Percentiles rank a stretch among this genome's conserved stretches.
phyloP scores from a whole-genome alignment of 2,888 invertebrate species.

The Cerastoderma edule region DNA sequence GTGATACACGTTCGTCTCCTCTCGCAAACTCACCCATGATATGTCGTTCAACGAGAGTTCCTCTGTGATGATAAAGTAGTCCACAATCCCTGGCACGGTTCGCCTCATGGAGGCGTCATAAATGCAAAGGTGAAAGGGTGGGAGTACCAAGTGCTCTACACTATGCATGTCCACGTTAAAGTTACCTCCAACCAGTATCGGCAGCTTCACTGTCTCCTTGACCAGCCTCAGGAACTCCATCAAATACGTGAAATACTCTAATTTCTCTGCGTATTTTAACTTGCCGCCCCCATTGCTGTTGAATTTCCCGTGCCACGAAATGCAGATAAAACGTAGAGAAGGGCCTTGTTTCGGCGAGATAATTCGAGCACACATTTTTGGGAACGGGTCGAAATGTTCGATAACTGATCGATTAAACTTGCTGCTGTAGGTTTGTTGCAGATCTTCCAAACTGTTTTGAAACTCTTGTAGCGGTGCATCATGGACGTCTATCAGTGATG shows the following conservation, averaged over 20 bases:
- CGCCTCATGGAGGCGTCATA: constrained; percentile 46
- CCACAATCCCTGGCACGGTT: constrained; percentile 29
- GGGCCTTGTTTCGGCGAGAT: constrained; percentile 27
- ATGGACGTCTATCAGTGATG: constrained; percentile 18
- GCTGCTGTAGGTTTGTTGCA: constrained; percentile 43
- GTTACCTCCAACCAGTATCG: constrained; percentile 47
- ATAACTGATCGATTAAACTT: constrained; percentile 29
- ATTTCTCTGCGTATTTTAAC: constrained; percentile 27
- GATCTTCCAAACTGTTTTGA: constrained; percentile 24
- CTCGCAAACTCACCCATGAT: constrained; percentile 33
- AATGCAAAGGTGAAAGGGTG: constrained; percentile 46
- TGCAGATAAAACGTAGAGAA: constrained; percentile 44
- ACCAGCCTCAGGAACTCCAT: constrained; percentile 46
- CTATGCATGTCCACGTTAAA: constrained; percentile 42
- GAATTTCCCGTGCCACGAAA: constrained; percentile 52
- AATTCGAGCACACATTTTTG: constrained; percentile 36
- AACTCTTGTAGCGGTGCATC: constrained; percentile 30
- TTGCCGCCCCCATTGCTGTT: constrained; percentile 5
- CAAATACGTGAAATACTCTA: constrained; percentile 37
- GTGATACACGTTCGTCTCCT: constrained; percentile 30
- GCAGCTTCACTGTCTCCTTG: constrained; percentile 37
- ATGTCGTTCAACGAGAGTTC: constrained; percentile 34
- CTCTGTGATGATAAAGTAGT: constrained; percentile 46
- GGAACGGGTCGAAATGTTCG: constrained; percentile 39
- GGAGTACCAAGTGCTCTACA: constrained; percentile 26